Evolutionary conservation across 2,113 vertebrate genomes (phyloP), one percentile per base, ranked within the genome.

Genomic region (Phodopus roborovskii): DNA sequence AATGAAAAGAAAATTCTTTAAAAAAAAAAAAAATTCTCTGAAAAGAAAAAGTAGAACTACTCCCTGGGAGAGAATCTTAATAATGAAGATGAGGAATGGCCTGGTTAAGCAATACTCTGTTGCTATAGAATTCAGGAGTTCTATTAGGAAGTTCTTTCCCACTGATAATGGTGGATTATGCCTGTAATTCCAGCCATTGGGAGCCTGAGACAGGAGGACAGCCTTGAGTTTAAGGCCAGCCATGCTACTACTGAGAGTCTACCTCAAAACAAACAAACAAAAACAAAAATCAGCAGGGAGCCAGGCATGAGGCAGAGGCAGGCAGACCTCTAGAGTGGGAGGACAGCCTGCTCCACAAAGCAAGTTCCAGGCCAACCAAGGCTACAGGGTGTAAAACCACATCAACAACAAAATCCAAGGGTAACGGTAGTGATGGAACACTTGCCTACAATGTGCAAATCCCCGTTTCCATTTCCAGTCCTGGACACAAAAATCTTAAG

Each of bases 71-170:
- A 92, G 24, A 87, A 53, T 17, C 39, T 86, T 93, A 82, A 62
- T 70, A 91, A 96, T 42, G 84, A 92, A 92, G 45, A 84, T 20
- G 5, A 74, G 45, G 26, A 91, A 94, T 3, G 62, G 33, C 42
- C 22, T 70, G 56, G 53, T 68, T 68, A 79, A 96, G 66, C 71
- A 53, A 79, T 50, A 91, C 30, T 94, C 56, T 81, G 13, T 48
- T 33, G 19, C 39, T 92, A 42, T 36, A 94, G 87, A 97, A 73
- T 58, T 71, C 16, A 78, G n/a, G 26, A 50, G 28, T 58, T 96
- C 86, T 75, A 66, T 85, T 83, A 87, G 86, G n/a, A 91, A 84
- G 56, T 73, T 39, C 10, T 48, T 24, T 48, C 26, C 39, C 84
- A 24, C 64, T n/a, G 45, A 70, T 42, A n/a, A 66, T 48, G 75